These are phyloP conservation scores for Stigmatopora argus DNA, from an alignment of 2,113 vertebrate genomes.

Conservation along the genomic window DNA sequence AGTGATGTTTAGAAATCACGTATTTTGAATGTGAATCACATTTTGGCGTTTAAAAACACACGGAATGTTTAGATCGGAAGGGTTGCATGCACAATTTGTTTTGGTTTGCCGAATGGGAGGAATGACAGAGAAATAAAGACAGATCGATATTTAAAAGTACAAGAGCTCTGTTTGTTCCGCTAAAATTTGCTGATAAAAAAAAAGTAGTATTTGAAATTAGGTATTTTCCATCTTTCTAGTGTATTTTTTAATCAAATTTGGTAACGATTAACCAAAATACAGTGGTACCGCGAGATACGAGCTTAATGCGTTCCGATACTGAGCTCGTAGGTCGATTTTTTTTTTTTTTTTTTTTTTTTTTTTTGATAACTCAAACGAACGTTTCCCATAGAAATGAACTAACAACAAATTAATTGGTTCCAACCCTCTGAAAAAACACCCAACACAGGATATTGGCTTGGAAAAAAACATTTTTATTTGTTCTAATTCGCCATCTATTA, in stretches of 20 bases:
- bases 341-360: too few relatives aligned
- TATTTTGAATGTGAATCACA: not conserved
- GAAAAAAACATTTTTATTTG: too few relatives aligned
- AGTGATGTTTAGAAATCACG: not conserved
- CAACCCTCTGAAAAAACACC: too few relatives aligned
- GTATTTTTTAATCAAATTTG: not conserved
- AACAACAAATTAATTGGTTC: too few relatives aligned
- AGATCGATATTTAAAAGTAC: slow-evolving; percentile 14
- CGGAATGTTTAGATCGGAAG: not conserved
- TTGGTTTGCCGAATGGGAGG: slow-evolving; percentile 16
- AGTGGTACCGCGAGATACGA: too few relatives aligned
- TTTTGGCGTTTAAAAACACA: not conserved
- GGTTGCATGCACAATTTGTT: not conserved
- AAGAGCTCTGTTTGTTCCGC: slow-evolving; percentile 4
- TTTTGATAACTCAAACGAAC: too few relatives aligned
- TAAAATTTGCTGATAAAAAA: too few relatives aligned
- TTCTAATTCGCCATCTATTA: too few relatives aligned
- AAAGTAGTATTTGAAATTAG: not conserved
- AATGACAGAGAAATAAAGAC: slow-evolving; percentile 18
- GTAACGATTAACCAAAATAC: not conserved
- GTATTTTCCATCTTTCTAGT: not conserved
- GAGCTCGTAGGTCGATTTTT: too few relatives aligned
- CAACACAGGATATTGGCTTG: too few relatives aligned
- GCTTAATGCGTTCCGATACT: too few relatives aligned
- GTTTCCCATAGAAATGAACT: too few relatives aligned